These are phyloP conservation scores for Bellardia pandia DNA, from an alignment of 2,888 invertebrate genomes.

Conservation along the genomic window DNA sequence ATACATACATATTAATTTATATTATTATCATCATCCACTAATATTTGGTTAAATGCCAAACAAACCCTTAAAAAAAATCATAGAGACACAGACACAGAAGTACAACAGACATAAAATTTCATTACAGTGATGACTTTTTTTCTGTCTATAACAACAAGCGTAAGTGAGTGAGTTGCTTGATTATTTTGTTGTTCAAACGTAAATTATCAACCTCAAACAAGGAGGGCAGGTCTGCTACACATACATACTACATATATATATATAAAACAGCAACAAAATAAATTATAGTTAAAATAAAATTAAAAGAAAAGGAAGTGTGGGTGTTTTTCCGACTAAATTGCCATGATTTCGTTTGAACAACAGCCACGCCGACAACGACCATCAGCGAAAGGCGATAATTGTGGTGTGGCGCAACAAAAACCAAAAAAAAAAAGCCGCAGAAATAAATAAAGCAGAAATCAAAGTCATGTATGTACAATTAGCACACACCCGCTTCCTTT, in stretches of 20 bases:
- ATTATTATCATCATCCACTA: constrained; percentile 52
- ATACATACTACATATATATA: not conserved
- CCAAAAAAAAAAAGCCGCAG: not conserved
- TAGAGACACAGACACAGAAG: constrained; percentile 6
- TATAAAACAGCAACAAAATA: not conserved
- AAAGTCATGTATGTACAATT: not conserved
- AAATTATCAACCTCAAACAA: constrained; percentile 24
- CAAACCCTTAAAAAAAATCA: constrained; percentile 22
- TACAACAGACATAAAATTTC: constrained; percentile 9
- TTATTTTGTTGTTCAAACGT: constrained; percentile 7
- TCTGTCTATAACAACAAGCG: constrained; percentile 21
- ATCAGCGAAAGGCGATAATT: constrained; percentile 47
- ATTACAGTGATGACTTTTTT: constrained; percentile 24
- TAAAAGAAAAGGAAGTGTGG: constrained; percentile 29
- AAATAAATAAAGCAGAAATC: constrained; percentile 33
- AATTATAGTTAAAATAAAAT: not conserved
- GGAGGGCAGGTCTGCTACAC: constrained; percentile 12
- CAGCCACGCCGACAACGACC: not conserved
- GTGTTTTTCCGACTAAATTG: constrained; percentile 41
- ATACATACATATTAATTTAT: constrained; percentile 30
- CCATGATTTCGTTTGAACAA: constrained; percentile 9
- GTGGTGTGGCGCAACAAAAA: constrained; percentile 5
- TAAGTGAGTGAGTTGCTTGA: not conserved
- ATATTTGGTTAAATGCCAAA: constrained; percentile 71
- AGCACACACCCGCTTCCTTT: not conserved